These are phyloP conservation scores for Oncorhynchus kisutch DNA, from an alignment of 2,113 vertebrate genomes.

Conservation along the genomic window DNA sequence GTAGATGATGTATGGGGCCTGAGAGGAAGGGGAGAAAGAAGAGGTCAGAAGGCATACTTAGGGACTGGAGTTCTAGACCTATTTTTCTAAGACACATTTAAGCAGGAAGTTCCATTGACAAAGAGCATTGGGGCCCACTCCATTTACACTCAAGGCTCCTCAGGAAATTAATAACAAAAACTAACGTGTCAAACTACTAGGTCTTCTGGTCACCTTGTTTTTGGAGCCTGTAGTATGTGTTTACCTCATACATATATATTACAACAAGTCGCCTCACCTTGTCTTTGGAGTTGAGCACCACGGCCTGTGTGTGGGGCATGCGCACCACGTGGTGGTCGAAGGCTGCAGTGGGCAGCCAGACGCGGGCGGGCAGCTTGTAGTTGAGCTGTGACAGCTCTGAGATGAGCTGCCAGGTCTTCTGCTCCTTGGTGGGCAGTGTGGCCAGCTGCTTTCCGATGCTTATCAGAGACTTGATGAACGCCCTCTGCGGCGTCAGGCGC, in stretches of 20 bases:
- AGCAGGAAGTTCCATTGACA: too few species aligned
- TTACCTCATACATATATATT: conserved; percentile 87
- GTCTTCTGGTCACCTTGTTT: conserved; percentile 56
- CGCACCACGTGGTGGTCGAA: conserved; percentile 89
- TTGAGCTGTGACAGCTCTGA: conserved; percentile 91
- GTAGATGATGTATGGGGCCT: conserved; percentile 95
- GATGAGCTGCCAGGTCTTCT: conserved; percentile 91
- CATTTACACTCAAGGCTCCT: too few species aligned
- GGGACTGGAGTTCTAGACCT: background rate
- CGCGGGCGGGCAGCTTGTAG: conserved; percentile 88
- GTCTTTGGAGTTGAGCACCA: conserved; percentile 95
- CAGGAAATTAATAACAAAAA: too few species aligned
- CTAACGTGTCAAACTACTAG: too few species aligned
- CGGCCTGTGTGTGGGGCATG: conserved; percentile 88
- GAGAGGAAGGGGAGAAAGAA: background rate
- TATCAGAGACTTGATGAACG: conserved; percentile 92
- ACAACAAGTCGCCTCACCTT: conserved; percentile 54
- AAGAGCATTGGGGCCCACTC: background rate
- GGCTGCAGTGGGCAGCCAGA: conserved; percentile 89
- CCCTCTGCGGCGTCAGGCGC: conserved; percentile 87
- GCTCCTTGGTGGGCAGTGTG: conserved; percentile 91
- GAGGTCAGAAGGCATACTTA: background rate
- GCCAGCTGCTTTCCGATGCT: conserved; percentile 90
- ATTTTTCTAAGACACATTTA: too few species aligned
- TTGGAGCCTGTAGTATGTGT: conserved; percentile 29